Evolutionary conservation across 2,888 invertebrate genomes (phyloP), one percentile per base, ranked within the genome.

Genomic region (Acanthosepion esculentum): DNA sequence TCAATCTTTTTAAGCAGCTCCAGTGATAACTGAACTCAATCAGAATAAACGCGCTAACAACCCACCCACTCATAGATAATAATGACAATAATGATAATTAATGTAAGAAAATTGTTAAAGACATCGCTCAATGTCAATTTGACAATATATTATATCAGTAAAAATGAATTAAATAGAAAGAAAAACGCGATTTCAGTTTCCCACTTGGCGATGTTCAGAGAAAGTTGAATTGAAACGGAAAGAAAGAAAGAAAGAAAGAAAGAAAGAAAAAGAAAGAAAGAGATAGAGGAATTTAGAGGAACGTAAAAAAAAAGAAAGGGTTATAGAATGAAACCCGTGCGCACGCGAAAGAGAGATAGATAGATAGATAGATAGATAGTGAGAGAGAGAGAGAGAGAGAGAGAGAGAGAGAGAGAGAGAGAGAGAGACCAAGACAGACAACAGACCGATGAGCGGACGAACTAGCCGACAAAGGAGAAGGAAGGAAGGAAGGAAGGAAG

Each of bases 401-500:
- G 15, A 33, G 78, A n/a, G 4, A n/a, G 78, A 33, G 2, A n/a
- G 12, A 33, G 15, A 33, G 1, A 78, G 78, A 78, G 2, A 78
- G 78, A 33, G 15, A 33, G 78, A n/a, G 4, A n/a, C n/a, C n/a
- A n/a, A n/a, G 78, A 33, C 1, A n/a, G 12, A 33, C 3, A 33
- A 0, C 3, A 10, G 8, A 78, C n/a, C 15, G n/a, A 10, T 3
- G n/a, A 1, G 7, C 4, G 5, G 33, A 12, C 2, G 12, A 33
- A 3, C 1, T 10, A 10, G 5, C 0, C 3, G 15, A 15, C 10
- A 4, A n/a, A 5, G 15, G 15, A 78, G 12, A 18, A 15, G 23
- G 0, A 33, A 12, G 23, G 18, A 15, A 10, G 12, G 15, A 12
- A 2, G n/a, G 15, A n/a, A 10, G 29, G 8, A 10, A 15, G 8